phyloP scores from a whole-genome alignment of 2,797 vertebrate species.

The Enteromius argenteus region DNA sequence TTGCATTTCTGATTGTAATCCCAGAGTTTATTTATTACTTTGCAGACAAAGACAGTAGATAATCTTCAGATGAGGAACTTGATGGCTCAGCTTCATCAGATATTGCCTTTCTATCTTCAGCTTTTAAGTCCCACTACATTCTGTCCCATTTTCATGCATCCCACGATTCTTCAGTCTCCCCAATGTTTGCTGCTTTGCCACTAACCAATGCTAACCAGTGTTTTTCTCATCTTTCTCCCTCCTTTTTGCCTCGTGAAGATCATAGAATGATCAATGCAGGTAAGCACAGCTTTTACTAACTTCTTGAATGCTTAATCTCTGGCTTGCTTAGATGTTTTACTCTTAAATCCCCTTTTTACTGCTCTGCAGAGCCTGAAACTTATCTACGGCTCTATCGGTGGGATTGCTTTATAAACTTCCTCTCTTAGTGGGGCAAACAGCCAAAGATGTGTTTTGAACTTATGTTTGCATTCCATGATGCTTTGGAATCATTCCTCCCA shows the following conservation, averaged over 20 bases:
- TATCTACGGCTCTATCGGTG: background rate
- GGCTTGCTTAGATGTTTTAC: constrained; percentile 28
- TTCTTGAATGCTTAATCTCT: constrained; percentile 10
- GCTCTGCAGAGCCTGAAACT: background rate
- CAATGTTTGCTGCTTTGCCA: constrained; percentile 24
- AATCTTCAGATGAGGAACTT: background rate
- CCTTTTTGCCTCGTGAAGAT: constrained; percentile 74
- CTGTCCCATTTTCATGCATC: constrained; percentile 12
- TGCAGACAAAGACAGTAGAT: background rate
- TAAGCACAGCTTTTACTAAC: constrained; percentile 68
- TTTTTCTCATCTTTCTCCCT: constrained; percentile 49
- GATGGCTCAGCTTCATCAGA: background rate
- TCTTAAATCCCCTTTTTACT: constrained; percentile 5
- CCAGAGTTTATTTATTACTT: background rate
- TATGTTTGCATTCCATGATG: constrained; percentile 36
- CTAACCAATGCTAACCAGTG: constrained; percentile 51
- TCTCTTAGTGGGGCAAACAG: background rate
- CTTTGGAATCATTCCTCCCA: constrained; percentile 25
- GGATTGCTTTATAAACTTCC: constrained; percentile 22
- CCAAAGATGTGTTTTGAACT: constrained; percentile 19
- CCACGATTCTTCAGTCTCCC: background rate
- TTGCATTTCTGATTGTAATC: background rate
- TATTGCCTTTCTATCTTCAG: background rate
- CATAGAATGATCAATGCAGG: constrained; percentile 81
- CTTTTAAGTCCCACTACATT: constrained; percentile 20